Evolutionary conservation across 2,797 vertebrate genomes (phyloP).

Genomic region (Pipistrellus kuhlii): DNA sequence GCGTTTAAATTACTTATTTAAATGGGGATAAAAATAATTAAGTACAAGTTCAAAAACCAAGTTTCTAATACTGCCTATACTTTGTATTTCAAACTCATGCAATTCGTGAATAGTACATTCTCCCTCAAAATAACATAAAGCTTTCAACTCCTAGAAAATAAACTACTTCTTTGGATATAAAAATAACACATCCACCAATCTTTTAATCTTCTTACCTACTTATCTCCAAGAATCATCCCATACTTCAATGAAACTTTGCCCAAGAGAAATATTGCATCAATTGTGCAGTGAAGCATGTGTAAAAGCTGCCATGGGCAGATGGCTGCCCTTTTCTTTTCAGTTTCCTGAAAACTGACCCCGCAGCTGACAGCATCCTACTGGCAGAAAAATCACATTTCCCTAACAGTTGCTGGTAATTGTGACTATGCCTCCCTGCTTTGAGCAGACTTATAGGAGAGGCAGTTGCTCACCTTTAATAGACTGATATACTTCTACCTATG

Average conservation of each 20-base stretch:
- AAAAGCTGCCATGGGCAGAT: conserved; percentile 63
- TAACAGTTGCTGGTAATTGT: conserved; percentile 60
- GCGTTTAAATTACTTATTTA: conserved; percentile 25
- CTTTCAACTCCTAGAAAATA: conserved; percentile 33
- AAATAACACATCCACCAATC: background rate
- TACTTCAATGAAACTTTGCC: conserved; percentile 17
- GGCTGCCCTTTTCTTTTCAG: conserved; percentile 62
- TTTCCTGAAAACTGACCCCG: conserved; percentile 72
- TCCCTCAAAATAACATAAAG: conserved; percentile 14
- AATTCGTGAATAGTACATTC: background rate
- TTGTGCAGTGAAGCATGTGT: background rate
- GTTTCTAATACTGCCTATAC: background rate
- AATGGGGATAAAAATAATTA: background rate
- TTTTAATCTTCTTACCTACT: conserved; percentile 40
- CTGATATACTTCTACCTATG: background rate
- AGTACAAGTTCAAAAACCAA: conserved; percentile 39
- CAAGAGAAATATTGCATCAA: background rate
- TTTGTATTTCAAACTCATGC: conserved; percentile 28
- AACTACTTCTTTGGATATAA: background rate
- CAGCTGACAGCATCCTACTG: conserved; percentile 72
- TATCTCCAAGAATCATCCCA: conserved; percentile 12
- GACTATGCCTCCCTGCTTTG: conserved; percentile 33
- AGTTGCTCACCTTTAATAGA: conserved; percentile 29
- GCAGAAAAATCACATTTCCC: conserved; percentile 58
- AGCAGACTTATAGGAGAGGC: conserved; percentile 22